Percentiles rank a stretch among this genome's conserved stretches.
These are phyloP conservation scores for Trichopria drosophilae DNA, from an alignment of 2,888 invertebrate genomes.

Conservation along the genomic window DNA sequence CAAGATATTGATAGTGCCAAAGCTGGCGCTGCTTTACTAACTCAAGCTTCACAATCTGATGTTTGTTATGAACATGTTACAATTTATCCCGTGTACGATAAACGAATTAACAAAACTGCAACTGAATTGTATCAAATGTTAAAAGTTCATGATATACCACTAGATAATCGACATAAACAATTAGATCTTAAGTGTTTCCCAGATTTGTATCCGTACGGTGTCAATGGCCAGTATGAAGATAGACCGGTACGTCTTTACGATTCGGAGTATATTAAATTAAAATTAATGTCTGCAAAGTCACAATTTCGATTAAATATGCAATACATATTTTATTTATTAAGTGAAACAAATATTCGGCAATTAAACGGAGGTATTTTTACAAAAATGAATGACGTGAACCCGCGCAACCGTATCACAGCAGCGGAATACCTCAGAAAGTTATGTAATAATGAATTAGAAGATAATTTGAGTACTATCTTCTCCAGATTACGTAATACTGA, in stretches of 20 bases:
- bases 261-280: constrained; percentile 36
- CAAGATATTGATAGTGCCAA: neutral
- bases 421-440: constrained; percentile 21
- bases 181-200: constrained; percentile 39
- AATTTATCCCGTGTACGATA: constrained; percentile 35
- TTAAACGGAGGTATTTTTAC: constrained; percentile 34
- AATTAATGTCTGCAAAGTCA: constrained; percentile 35
- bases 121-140: constrained; percentile 38
- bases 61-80: constrained; percentile 28
- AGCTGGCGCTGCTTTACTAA: constrained; percentile 12
- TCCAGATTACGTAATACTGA: constrained; percentile 35
- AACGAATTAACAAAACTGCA: constrained; percentile 31
- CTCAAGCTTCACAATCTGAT: constrained; percentile 25
- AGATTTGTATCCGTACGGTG: constrained; percentile 35
- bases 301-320: constrained; percentile 39
- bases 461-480: constrained; percentile 35
- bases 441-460: constrained; percentile 29
- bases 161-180: constrained; percentile 33
- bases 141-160: constrained; percentile 32
- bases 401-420: constrained; percentile 29
- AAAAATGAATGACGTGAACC: constrained; percentile 33
- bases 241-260: constrained; percentile 33
- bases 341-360: constrained; percentile 38
- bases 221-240: constrained; percentile 32
- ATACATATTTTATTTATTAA: constrained; percentile 39